Conservation (phyloP, 1,140 invertebrate species). For the Polypedilum vanderplanki region DNA sequence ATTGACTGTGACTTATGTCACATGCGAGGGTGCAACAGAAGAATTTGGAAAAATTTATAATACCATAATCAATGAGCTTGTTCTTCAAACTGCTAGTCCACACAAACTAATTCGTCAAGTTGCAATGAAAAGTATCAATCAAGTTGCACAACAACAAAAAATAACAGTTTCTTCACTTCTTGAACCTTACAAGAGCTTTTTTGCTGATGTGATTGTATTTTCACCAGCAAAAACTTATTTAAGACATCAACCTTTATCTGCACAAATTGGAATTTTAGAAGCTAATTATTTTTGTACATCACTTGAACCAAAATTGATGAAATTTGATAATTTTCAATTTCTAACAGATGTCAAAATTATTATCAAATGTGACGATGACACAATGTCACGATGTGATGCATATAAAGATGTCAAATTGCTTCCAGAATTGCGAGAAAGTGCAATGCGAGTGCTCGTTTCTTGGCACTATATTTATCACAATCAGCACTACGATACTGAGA, state of each 20-base stretch:
- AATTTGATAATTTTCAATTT: slow-evolving; percentile 72
- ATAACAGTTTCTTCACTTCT: slow-evolving; percentile 81
- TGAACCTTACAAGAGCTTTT: slow-evolving; percentile 81
- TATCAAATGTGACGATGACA: slow-evolving; percentile 75
- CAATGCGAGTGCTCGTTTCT: slow-evolving; percentile 70
- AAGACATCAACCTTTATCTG: slow-evolving; percentile 82
- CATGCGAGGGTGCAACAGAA: slow-evolving; percentile 41
- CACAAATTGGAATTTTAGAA: slow-evolving; percentile 90
- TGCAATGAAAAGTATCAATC: slow-evolving; percentile 74
- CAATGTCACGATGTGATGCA: slow-evolving; percentile 72
- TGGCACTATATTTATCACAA: slow-evolving; percentile 72
- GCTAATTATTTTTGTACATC: slow-evolving; percentile 91
- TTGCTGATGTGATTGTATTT: slow-evolving; percentile 72
- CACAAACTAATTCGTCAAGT: slow-evolving; percentile 82
- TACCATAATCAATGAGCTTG: slow-evolving; percentile 81
- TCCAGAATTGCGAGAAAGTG: slow-evolving; percentile 75
- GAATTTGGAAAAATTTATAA: slow-evolving; percentile 72
- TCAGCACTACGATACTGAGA: slow-evolving; percentile 34
- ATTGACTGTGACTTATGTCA: slow-evolving; percentile 55
- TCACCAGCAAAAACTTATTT: slow-evolving; percentile 86
- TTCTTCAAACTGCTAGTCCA: slow-evolving; percentile 81
- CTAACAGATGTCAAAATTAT: slow-evolving; percentile 74
- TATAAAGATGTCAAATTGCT: slow-evolving; percentile 81
- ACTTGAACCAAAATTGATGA: slow-evolving; percentile 76
- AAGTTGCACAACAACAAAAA: slow-evolving; percentile 72